Base-by-base conservation (phyloP, 2,888 invertebrate genomes). In the Scaptodrosophila latifasciaeformis region DNA sequence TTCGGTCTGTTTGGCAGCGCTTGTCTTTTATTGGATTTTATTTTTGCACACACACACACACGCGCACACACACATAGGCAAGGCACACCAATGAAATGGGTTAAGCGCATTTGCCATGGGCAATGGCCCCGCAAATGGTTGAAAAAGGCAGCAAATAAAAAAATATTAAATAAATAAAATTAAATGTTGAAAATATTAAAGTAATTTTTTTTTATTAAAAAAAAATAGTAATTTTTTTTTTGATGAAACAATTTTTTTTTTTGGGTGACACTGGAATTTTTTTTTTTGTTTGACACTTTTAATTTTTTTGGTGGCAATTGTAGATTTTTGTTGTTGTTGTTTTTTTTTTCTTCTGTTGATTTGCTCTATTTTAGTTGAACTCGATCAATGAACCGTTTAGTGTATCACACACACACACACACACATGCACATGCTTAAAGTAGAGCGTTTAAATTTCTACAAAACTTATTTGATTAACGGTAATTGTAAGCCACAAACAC, bases 401-500 rank as follows among this genome's bases (percentile, higher is more conserved):
- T 59, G 54, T 59, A 59, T 37, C 6, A 34, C 45, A 54, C 27
- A 44, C 37, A 54, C 35, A 45, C 9, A 31, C 13, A 19, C 18
- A 43, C 10, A 30, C 27, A 47, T 5, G 49, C 27, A 45, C 7
- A 43, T 31, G 49, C 39, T 40, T 40, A 56, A 56, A 67, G 64
- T 70, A 62, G 57, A 66, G 67, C 71, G 79, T 78, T 72, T 66
- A 78, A 75, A 75, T 78, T 78, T 72, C 71, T 78, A 72, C 75
- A 78, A 72, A 72, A 78, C 71, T 71, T 78, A 78, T 72, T 72
- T 78, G 76, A 72, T 72, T 78, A 72, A 72, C 72, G 72, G 79
- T 72, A 78, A 70, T 78, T 62, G 76, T 64, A 56, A 60, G 64
- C 67, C 45, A 56, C 54, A 18, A 42, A 15, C 7, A n/a, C n/a